Conservation (phyloP, 2,888 invertebrate species). For the Patella caerulea region DNA sequence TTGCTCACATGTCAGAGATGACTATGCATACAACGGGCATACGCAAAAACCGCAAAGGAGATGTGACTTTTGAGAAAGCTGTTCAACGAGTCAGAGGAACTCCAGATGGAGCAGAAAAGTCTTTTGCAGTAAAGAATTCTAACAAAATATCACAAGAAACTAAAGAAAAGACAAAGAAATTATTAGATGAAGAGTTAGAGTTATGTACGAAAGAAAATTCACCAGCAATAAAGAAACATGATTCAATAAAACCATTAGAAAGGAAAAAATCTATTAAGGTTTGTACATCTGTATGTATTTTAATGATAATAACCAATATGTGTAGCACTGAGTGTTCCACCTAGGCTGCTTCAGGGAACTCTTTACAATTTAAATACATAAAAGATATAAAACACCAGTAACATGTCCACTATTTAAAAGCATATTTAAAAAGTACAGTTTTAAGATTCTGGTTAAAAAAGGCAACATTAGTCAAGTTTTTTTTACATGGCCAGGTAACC, state of each 20-base stretch:
- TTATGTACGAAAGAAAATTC: constrained; percentile 17
- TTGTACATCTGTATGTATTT: neutral
- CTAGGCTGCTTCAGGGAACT: too few relatives aligned
- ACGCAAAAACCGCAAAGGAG: constrained; percentile 34
- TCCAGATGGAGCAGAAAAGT: constrained; percentile 65
- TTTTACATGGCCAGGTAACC: too few relatives aligned
- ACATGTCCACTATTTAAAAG: too few relatives aligned
- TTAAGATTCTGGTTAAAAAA: too few relatives aligned
- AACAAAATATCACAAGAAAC: constrained; percentile 22
- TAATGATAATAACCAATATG: too few relatives aligned
- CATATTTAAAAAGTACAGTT: too few relatives aligned
- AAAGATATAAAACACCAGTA: too few relatives aligned
- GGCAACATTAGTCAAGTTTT: too few relatives aligned
- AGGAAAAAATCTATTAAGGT: constrained; percentile 55
- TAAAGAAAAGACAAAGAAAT: constrained; percentile 26
- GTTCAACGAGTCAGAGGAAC: constrained; percentile 61
- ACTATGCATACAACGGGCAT: constrained; percentile 45
- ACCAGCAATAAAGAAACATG: constrained; percentile 13
- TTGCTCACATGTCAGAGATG: constrained; percentile 51
- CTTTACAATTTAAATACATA: too few relatives aligned
- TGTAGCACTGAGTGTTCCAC: too few relatives aligned
- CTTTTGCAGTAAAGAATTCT: constrained; percentile 44
- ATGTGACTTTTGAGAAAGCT: constrained; percentile 62
- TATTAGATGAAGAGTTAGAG: constrained; percentile 23
- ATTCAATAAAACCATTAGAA: constrained; percentile 38